These are phyloP conservation scores for Falco punctatus DNA, from an alignment of 2,113 vertebrate species.

Conservation along the genomic window DNA sequence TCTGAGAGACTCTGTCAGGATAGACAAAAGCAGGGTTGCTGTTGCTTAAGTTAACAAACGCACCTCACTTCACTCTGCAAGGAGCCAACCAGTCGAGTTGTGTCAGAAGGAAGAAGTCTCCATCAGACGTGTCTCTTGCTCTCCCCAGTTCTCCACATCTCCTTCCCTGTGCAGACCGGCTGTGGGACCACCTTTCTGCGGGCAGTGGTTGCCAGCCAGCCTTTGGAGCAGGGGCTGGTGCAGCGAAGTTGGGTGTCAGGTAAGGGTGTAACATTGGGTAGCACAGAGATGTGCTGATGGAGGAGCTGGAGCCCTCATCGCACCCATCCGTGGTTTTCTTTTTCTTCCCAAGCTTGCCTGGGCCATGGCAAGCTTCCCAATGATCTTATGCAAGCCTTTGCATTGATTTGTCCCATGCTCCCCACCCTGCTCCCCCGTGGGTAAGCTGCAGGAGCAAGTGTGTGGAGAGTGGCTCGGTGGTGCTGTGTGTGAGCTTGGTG, in stretches of 20 bases:
- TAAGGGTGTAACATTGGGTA: background rate
- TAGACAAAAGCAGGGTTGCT: background rate
- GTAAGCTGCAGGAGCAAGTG: background rate
- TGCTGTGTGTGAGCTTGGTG: background rate
- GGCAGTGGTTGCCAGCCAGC: background rate
- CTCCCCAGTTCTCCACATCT: background rate
- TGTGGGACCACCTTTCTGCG: background rate
- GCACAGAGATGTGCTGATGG: background rate
- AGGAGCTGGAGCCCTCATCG: background rate
- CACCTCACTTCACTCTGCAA: background rate
- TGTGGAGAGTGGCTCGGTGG: background rate
- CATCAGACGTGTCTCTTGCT: background rate
- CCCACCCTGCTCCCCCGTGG: background rate
- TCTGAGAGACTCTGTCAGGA: background rate
- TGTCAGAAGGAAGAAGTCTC: background rate
- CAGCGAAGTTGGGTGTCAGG: rapidly evolving
- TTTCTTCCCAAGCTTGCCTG: background rate
- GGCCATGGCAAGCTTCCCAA: background rate
- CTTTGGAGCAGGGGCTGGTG: background rate
- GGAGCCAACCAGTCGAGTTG: background rate
- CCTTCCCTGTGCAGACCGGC: background rate
- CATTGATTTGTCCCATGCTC: rapidly evolving
- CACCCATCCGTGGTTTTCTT: background rate
- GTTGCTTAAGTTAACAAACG: background rate
- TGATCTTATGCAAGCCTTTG: background rate